These are phyloP conservation scores for Drosophila sp. DNA, from an alignment of 1,140 invertebrate species.

Conservation along the genomic window DNA sequence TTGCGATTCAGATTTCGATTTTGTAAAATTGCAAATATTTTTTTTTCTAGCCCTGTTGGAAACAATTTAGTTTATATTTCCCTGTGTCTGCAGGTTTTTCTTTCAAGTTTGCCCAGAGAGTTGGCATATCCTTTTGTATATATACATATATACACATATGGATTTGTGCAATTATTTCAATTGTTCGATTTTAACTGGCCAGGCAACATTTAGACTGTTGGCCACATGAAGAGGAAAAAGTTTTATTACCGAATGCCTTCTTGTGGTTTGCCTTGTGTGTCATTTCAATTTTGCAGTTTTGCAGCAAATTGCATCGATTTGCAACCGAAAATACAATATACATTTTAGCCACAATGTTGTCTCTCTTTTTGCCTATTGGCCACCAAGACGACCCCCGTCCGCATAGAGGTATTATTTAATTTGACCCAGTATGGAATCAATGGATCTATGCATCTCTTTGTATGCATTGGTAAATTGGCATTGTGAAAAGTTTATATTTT, in stretches of 20 bases:
- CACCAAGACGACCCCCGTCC: conserved; percentile 6
- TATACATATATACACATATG: neutral
- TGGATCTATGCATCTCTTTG: conserved; percentile 28
- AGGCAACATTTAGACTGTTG: conserved; percentile 10
- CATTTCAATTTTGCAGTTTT: conserved; percentile 41
- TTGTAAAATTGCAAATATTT: no score
- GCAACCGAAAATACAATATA: conserved; percentile 22
- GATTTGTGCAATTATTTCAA: conserved; percentile 58
- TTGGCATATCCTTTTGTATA: no score
- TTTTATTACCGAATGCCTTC: conserved; percentile 37
- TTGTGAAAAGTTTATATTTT: conserved; percentile 52
- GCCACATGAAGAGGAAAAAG: conserved; percentile 27
- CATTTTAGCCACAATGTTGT: conserved; percentile 18
- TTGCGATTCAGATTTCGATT: no score
- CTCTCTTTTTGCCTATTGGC: conserved; percentile 21
- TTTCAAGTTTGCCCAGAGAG: no score
- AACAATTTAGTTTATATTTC: no score
- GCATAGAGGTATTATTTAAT: conserved; percentile 28
- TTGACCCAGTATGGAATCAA: conserved; percentile 16
- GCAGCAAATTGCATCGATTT: conserved; percentile 54
- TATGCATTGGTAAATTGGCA: conserved; percentile 32
- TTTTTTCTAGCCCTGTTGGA: no score
- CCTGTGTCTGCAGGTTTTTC: no score
- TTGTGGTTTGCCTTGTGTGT: conserved; percentile 39
- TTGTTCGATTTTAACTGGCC: conserved; percentile 44